phyloP scores from a whole-genome alignment of 2,113 vertebrate genomes.

The Hymenochirus boettgeri region DNA sequence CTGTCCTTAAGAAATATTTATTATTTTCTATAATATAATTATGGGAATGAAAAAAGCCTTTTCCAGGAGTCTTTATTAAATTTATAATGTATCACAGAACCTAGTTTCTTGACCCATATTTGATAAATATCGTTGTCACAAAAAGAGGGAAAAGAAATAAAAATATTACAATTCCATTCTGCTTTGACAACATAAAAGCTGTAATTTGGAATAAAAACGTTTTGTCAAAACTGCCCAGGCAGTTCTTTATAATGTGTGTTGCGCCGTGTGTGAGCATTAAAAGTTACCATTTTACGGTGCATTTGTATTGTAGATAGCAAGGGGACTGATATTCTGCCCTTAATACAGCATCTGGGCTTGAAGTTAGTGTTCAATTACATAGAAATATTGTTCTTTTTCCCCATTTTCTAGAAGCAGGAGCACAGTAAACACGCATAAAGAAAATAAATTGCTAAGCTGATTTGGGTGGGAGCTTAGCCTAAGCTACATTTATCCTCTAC shows the following conservation, averaged over 20 bases:
- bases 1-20: no score
- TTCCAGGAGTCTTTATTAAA: no score
- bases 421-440: constrained; percentile 31
- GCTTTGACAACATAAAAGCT: constrained; percentile 25
- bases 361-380: constrained; percentile 41
- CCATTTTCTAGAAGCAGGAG: constrained; percentile 30
- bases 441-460: constrained; percentile 25
- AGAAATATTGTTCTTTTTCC: constrained; percentile 36
- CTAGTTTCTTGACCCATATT: no score
- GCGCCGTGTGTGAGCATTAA: constrained; percentile 25
- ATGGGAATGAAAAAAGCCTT: no score
- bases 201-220: constrained; percentile 17
- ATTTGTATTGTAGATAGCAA: constrained; percentile 37
- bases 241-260: constrained; percentile 17
- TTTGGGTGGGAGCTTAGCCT: constrained; percentile 2
- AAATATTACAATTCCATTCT: constrained; percentile 11
- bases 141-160: background rate
- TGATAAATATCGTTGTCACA: no score
- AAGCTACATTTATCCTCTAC: background rate
- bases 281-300: constrained; percentile 35
- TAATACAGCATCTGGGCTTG: constrained; percentile 36
- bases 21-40: no score
- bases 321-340: constrained; percentile 23
- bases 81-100: no score
- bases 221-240: constrained; percentile 25